A percentile compares a stretch with the other conserved stretches of the same genome.
Conservation (phyloP, 2,888 invertebrate genomes). For the Acleris literana region DNA sequence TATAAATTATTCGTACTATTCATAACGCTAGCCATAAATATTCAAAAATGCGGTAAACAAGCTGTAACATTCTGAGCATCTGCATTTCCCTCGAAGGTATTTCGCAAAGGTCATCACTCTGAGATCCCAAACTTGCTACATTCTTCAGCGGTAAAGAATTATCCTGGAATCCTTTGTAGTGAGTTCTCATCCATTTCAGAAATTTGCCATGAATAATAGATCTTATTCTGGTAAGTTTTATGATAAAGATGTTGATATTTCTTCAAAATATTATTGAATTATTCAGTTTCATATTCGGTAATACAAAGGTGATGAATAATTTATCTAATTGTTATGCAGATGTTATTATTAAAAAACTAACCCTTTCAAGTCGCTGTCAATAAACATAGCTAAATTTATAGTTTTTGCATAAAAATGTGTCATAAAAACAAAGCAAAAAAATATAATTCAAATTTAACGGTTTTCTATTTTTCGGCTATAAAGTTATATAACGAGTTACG, state of each 20-base stretch:
- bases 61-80: slow-evolving; percentile 23
- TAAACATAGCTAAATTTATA: not conserved
- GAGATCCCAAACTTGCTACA: slow-evolving; percentile 16
- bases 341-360: not conserved
- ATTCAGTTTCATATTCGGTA: not conserved
- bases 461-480: not conserved
- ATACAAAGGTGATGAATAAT: not conserved
- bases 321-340: not conserved
- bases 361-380: not conserved
- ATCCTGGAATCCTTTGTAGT: slow-evolving; percentile 20
- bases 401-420: not conserved
- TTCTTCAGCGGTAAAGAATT: slow-evolving; percentile 23
- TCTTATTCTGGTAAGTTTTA: slow-evolving; percentile 8
- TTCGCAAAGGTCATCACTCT: slow-evolving; percentile 13
- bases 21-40: slow-evolving; percentile 7
- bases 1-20: no score
- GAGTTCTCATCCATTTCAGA: slow-evolving; percentile 18
- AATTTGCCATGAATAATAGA: slow-evolving; percentile 17
- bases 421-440: not conserved
- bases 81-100: slow-evolving; percentile 20
- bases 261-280: slow-evolving; percentile 13
- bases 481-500: not conserved
- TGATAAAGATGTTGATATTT: slow-evolving; percentile 11
- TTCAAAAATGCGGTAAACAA: slow-evolving; percentile 15
- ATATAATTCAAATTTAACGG: not conserved